A percentile compares a stretch with the other conserved stretches of the same genome.
Conservation (phyloP, 2,888 invertebrate species). For the Dendrolimus houi region DNA sequence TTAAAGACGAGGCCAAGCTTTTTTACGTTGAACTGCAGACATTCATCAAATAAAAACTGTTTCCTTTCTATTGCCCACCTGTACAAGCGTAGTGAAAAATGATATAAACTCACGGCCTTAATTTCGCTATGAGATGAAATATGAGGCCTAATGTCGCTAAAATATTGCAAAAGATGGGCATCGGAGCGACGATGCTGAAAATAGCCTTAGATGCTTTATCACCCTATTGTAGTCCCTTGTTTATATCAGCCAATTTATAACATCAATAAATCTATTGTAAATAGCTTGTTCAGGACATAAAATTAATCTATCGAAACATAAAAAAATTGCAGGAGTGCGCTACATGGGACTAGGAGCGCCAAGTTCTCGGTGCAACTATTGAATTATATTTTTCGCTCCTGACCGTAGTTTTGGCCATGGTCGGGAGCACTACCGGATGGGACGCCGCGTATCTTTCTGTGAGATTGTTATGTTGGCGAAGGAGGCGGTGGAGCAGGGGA, state of each 20-base stretch:
- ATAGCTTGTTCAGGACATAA: not conserved
- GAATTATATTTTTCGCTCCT: too few relatives aligned
- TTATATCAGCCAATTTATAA: not conserved
- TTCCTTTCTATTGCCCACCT: slow-evolving; percentile 30
- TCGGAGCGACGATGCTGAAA: not conserved
- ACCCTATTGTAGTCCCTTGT: not conserved
- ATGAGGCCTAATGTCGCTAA: slow-evolving; percentile 3
- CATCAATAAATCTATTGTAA: not conserved
- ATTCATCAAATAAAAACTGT: slow-evolving; percentile 41
- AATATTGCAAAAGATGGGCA: slow-evolving; percentile 3
- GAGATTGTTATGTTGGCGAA: too few relatives aligned
- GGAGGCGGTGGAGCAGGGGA: too few relatives aligned
- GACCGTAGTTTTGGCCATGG: too few relatives aligned
- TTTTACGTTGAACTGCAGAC: slow-evolving; percentile 34
- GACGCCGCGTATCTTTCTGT: too few relatives aligned
- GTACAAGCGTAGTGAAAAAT: slow-evolving; percentile 30
- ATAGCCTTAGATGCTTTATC: not conserved
- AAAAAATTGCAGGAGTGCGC: not conserved
- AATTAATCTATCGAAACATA: not conserved
- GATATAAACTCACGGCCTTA: slow-evolving; percentile 23
- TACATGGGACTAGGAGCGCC: too few relatives aligned
- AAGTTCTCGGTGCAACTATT: too few relatives aligned
- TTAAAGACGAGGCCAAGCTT: slow-evolving; percentile 33
- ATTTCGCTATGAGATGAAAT: slow-evolving; percentile 22
- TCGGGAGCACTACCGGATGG: too few relatives aligned